phyloP scores from a whole-genome alignment of 2,113 vertebrate species.

The Pholis gunnellus region DNA sequence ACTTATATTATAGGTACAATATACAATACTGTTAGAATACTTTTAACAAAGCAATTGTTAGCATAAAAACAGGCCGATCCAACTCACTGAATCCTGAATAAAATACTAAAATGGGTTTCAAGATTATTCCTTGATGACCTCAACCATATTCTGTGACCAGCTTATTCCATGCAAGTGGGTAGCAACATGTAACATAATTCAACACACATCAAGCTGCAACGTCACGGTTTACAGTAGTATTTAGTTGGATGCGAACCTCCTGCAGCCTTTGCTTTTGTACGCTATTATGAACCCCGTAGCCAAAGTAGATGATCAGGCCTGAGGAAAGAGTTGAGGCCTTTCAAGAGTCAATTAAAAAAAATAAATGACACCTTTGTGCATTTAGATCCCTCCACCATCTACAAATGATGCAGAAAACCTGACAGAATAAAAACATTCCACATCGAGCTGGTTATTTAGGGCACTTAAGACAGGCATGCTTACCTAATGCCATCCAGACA shows the following conservation, averaged over 20 bases:
- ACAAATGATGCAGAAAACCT: not conserved
- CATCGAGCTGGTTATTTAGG: not conserved
- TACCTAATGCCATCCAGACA: slow-evolving; percentile 59
- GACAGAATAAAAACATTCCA: not conserved
- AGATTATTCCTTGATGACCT: slow-evolving; percentile 39
- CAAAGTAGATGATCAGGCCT: slow-evolving; percentile 59
- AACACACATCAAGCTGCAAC: slow-evolving; percentile 28
- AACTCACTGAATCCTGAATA: not conserved
- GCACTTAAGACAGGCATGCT: not conserved
- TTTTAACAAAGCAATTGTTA: not conserved
- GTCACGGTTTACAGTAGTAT: not conserved
- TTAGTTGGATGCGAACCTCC: not conserved
- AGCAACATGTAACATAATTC: not conserved
- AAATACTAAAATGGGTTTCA: slow-evolving; percentile 1
- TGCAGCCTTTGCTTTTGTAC: slow-evolving; percentile 22
- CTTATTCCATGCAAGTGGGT: not conserved
- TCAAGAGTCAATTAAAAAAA: not conserved
- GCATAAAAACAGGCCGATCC: not conserved
- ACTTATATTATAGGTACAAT: not conserved
- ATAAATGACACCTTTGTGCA: not conserved
- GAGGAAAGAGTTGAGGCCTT: not conserved
- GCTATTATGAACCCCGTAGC: slow-evolving; percentile 52
- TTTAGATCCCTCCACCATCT: not conserved
- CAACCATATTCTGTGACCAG: not conserved
- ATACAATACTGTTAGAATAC: not conserved